phyloP scores from a whole-genome alignment of 2,797 vertebrate species.

The Apogon talboti region DNA sequence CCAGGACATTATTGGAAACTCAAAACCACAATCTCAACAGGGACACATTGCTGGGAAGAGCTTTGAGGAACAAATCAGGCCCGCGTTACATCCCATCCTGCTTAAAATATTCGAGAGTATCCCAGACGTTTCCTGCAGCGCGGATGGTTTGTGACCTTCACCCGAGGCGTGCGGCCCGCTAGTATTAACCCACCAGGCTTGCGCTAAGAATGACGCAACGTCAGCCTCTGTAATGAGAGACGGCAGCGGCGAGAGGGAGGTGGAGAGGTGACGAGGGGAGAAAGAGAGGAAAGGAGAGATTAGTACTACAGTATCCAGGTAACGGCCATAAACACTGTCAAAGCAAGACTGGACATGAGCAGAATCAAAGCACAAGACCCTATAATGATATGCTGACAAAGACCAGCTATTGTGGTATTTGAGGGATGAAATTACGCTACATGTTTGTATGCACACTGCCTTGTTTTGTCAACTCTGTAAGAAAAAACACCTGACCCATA shows the following conservation, averaged over 20 bases:
- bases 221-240: slow-evolving; percentile 64
- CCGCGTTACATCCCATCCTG: slow-evolving; percentile 17
- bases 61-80: slow-evolving; percentile 27
- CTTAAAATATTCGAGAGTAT: slow-evolving; percentile 19
- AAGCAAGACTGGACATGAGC: slow-evolving; percentile 55
- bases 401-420: slow-evolving; percentile 41
- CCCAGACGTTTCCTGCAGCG: slow-evolving; percentile 57
- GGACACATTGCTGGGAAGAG: slow-evolving; percentile 24
- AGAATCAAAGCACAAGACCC: slow-evolving; percentile 44
- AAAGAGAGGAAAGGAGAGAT: slow-evolving; percentile 47
- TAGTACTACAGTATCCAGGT: slow-evolving; percentile 71
- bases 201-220: slow-evolving; percentile 38
- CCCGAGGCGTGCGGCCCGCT: slow-evolving; percentile 7
- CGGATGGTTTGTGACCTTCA: slow-evolving; percentile 65
- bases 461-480: slow-evolving; percentile 24
- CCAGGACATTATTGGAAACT: slow-evolving; percentile 15
- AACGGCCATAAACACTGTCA: slow-evolving; percentile 73
- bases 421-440: slow-evolving; percentile 37
- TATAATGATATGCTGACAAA: slow-evolving; percentile 50
- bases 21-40: slow-evolving; percentile 1
- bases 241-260: slow-evolving; percentile 15
- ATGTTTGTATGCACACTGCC: slow-evolving; percentile 5
- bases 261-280: slow-evolving; percentile 43
- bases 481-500: slow-evolving; percentile 1
- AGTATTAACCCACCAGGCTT: slow-evolving; percentile 41